Conservation (phyloP, 1,140 invertebrate species). For the Aphaenogaster rudis region DNA sequence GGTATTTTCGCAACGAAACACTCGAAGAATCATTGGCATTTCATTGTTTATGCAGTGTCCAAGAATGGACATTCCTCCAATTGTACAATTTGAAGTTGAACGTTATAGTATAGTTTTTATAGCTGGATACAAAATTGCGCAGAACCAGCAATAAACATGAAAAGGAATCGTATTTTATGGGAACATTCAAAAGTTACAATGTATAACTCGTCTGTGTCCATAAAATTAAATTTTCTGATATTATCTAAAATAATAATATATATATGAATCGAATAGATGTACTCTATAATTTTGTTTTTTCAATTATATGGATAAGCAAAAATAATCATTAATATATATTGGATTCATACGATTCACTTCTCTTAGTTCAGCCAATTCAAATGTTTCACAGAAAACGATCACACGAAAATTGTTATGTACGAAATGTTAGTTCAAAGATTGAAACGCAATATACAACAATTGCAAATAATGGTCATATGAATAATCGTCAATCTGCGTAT, state of each 20-base stretch:
- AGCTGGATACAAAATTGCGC: slow-evolving; percentile 60
- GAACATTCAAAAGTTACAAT: slow-evolving; percentile 52
- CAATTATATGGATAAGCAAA: not conserved
- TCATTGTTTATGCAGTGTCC: slow-evolving; percentile 77
- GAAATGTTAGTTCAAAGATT: slow-evolving; percentile 58
- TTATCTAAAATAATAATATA: slow-evolving; percentile 7
- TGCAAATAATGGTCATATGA: slow-evolving; percentile 65
- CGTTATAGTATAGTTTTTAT: slow-evolving; percentile 56
- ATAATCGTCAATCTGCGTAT: slow-evolving; percentile 64
- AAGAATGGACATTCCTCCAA: slow-evolving; percentile 73
- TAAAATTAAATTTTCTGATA: slow-evolving; percentile 1
- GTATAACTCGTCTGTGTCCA: slow-evolving; percentile 5
- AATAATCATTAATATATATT: not conserved
- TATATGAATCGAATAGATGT: not conserved
- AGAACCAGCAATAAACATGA: slow-evolving; percentile 52
- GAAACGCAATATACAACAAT: slow-evolving; percentile 55
- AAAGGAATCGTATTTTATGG: slow-evolving; percentile 61
- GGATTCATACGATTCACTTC: slow-evolving; percentile 56
- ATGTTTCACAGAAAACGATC: slow-evolving; percentile 42
- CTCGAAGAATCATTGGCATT: slow-evolving; percentile 73
- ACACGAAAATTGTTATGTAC: slow-evolving; percentile 36
- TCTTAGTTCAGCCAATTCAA: slow-evolving; percentile 53
- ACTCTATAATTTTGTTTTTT: slow-evolving; percentile 18
- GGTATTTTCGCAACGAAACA: slow-evolving; percentile 77
- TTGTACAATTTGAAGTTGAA: slow-evolving; percentile 75